Conservation (phyloP, 2,797 vertebrate species). For the Lepidocolaptes lacrymiger region DNA sequence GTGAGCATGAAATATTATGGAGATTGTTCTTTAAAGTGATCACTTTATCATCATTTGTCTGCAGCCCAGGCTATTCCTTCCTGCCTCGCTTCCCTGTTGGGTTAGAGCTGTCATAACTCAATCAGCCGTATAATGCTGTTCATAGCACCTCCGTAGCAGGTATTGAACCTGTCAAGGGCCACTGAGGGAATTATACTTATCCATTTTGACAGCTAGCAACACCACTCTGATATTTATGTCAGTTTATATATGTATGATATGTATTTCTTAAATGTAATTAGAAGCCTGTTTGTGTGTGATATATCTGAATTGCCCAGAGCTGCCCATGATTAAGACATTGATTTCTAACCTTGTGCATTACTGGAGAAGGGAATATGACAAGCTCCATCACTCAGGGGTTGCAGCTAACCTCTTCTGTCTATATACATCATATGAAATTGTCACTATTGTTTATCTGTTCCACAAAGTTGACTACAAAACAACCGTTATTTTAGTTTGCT, state of each 20-base stretch:
- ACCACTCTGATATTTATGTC: constrained; percentile 84
- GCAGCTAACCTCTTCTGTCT: constrained; percentile 66
- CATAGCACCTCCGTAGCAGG: constrained; percentile 72
- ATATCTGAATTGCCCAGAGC: constrained; percentile 72
- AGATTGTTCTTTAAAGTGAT: constrained; percentile 99
- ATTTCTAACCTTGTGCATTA: constrained; percentile 70
- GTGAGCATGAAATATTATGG: constrained; percentile 99
- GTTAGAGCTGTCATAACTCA: constrained; percentile 99
- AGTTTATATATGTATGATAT: constrained; percentile 85
- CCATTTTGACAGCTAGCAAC: constrained; percentile 85
- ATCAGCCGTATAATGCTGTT: constrained; percentile 92
- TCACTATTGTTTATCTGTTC: constrained; percentile 73
- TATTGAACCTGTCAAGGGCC: constrained; percentile 86
- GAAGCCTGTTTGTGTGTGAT: constrained; percentile 70
- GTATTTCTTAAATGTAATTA: constrained; percentile 81
- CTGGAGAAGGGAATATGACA: constrained; percentile 73
- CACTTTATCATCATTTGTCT: constrained; percentile 99
- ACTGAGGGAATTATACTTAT: constrained; percentile 87
- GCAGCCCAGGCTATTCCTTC: constrained; percentile 84
- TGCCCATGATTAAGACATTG: constrained; percentile 71
- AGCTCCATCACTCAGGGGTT: constrained; percentile 70
- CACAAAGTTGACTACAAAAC: constrained; percentile 57
- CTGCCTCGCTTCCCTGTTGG: constrained; percentile 84
- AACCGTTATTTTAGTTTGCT: constrained; percentile 43
- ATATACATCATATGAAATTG: constrained; percentile 69